phyloP scores from a whole-genome alignment of 92 coral and sea anemone species.

The Chrysogorgia sp. region DNA sequence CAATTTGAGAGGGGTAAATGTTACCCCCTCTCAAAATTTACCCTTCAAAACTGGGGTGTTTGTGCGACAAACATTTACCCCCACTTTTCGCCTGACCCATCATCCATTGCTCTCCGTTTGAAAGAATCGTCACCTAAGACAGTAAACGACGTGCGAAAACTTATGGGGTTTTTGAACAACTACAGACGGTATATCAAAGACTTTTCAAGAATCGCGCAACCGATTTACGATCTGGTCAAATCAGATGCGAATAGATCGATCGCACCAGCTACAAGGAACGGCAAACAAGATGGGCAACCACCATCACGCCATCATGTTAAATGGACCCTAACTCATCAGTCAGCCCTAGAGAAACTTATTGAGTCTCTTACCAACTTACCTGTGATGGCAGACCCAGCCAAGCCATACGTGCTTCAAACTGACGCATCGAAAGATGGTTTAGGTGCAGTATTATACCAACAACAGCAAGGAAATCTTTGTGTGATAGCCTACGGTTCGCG shows the following conservation, averaged over 20 bases:
- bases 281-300: constrained; percentile 33
- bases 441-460: constrained; percentile 52
- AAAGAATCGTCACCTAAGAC: constrained; percentile 62
- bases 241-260: not conserved
- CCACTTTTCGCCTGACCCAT: constrained; percentile 58
- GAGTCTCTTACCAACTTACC: constrained; percentile 41
- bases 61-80: too few relatives aligned
- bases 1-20: too few relatives aligned
- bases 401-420: constrained; percentile 44
- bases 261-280: not conserved
- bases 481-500: constrained; percentile 55
- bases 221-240: constrained; percentile 58
- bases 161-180: constrained; percentile 65
- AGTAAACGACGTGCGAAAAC: constrained; percentile 57
- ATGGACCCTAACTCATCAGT: constrained; percentile 59
- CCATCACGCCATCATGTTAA: constrained; percentile 55
- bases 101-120: constrained; percentile 49
- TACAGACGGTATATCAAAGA: constrained; percentile 59
- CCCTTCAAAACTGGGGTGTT: too few relatives aligned
- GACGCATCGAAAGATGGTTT: constrained; percentile 54
- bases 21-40: too few relatives aligned
- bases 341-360: constrained; percentile 52
- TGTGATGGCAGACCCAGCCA: constrained; percentile 59
- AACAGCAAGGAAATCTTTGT: constrained; percentile 43
- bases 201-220: constrained; percentile 49